These are phyloP conservation scores for Apteryx mantelli DNA, from an alignment of 2,113 vertebrate genomes.

Conservation along the genomic window DNA sequence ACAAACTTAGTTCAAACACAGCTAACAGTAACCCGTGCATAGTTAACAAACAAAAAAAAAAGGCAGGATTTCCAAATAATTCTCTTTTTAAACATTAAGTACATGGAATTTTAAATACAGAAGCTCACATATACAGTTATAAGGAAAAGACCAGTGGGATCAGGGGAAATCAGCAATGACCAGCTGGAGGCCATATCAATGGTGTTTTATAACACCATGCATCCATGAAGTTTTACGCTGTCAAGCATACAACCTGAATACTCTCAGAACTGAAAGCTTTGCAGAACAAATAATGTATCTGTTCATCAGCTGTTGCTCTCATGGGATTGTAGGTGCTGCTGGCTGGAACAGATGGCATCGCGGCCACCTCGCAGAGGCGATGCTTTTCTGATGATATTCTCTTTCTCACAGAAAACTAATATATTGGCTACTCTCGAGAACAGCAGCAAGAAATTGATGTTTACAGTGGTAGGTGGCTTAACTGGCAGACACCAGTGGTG, in stretches of 20 bases:
- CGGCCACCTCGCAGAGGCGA: neutral
- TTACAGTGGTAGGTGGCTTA: constrained; percentile 31
- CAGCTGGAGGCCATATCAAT: neutral
- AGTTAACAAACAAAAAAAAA: neutral
- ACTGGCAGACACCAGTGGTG: constrained; percentile 22
- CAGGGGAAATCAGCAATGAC: neutral
- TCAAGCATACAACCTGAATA: neutral
- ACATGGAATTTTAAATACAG: neutral
- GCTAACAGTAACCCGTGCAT: neutral
- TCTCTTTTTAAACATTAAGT: neutral
- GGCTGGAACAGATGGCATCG: neutral
- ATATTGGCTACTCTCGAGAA: neutral
- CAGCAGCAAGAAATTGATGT: constrained; percentile 18
- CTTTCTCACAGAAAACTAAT: constrained; percentile 19
- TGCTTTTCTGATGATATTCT: neutral
- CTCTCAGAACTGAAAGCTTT: neutral
- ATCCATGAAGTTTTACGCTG: neutral
- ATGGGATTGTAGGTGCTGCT: neutral
- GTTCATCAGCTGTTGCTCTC: neutral
- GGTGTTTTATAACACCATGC: neutral
- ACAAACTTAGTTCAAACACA: neutral
- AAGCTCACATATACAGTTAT: neutral
- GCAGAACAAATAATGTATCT: neutral
- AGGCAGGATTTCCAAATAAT: neutral
- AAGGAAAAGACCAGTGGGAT: neutral